phyloP scores from a whole-genome alignment of 2,797 vertebrate genomes.

The Darevskia mixta region DNA sequence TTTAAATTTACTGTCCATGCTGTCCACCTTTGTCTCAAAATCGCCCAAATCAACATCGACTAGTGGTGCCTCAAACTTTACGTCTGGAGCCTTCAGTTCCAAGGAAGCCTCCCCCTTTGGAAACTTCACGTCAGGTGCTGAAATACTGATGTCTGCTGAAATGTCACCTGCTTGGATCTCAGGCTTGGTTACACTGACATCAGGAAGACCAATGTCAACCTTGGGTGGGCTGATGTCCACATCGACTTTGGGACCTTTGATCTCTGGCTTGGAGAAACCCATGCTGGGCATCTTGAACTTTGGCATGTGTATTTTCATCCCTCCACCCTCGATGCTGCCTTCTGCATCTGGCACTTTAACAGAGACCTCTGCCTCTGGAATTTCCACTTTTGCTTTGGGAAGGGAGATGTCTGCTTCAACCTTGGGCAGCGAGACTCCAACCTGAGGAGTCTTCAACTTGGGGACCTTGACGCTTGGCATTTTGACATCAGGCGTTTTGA shows the following conservation, averaged over 20 bases:
- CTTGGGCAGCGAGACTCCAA: too few species aligned
- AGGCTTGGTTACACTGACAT: not conserved
- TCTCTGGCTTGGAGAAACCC: not conserved
- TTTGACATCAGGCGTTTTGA: too few species aligned
- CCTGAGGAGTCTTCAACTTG: too few species aligned
- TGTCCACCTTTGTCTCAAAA: accelerated
- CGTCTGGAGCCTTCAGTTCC: not conserved
- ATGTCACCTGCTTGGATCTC: not conserved
- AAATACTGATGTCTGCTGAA: not conserved
- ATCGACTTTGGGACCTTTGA: too few species aligned
- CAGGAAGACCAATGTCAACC: not conserved
- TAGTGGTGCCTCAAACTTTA: not conserved
- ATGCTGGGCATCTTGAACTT: constrained; percentile 25
- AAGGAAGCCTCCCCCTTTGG: not conserved
- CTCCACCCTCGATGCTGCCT: accelerated
- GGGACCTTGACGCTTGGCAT: too few species aligned
- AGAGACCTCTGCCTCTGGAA: too few species aligned
- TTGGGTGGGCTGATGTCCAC: not conserved
- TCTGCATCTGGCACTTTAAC: not conserved
- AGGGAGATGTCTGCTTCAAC: too few species aligned
- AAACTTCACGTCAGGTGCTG: not conserved
- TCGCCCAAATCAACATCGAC: accelerated
- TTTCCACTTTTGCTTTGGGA: too few species aligned
- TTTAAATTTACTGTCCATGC: constrained; percentile 46
- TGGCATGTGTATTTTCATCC: not conserved